Evolutionary conservation across 1,140 invertebrate species (phyloP).

Genomic region (Danaus plexippus): DNA sequence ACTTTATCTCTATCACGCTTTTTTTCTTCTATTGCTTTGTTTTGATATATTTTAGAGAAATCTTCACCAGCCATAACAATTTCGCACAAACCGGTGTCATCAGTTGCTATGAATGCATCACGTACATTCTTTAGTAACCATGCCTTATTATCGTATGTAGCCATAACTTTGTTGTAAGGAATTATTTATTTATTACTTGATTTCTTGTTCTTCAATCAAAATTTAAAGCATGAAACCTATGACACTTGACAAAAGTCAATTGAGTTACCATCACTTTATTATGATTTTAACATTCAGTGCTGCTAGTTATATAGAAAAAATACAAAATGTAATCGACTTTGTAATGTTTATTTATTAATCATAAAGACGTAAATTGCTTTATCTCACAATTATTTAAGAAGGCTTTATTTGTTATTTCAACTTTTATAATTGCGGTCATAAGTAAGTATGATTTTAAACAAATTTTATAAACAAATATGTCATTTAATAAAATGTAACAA

Average conservation of each 20-base stretch:
- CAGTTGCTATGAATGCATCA: constrained; percentile 95
- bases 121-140: constrained; percentile 94
- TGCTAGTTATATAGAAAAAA: too few relatives aligned
- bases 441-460: too few relatives aligned
- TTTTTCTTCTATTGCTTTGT: constrained; percentile 55
- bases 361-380: too few relatives aligned
- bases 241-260: constrained; percentile 9
- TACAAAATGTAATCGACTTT: too few relatives aligned
- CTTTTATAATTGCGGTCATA: too few relatives aligned
- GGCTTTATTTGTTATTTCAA: too few relatives aligned
- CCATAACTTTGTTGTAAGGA: constrained; percentile 74
- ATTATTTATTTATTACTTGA: constrained; percentile 16
- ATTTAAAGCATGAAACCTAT: constrained; percentile 10
- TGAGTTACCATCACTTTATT: too few relatives aligned
- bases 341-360: too few relatives aligned
- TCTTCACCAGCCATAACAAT: constrained; percentile 85
- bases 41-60: constrained; percentile 78
- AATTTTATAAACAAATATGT: too few relatives aligned
- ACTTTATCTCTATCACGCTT: constrained; percentile 39
- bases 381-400: too few relatives aligned
- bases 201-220: constrained; percentile 14
- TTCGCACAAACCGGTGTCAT: constrained; percentile 89
- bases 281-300: too few relatives aligned
- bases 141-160: constrained; percentile 92
- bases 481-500: too few relatives aligned